Base-by-base conservation (phyloP, 2,797 vertebrate genomes). In the Lepilemur ruficaudatus region DNA sequence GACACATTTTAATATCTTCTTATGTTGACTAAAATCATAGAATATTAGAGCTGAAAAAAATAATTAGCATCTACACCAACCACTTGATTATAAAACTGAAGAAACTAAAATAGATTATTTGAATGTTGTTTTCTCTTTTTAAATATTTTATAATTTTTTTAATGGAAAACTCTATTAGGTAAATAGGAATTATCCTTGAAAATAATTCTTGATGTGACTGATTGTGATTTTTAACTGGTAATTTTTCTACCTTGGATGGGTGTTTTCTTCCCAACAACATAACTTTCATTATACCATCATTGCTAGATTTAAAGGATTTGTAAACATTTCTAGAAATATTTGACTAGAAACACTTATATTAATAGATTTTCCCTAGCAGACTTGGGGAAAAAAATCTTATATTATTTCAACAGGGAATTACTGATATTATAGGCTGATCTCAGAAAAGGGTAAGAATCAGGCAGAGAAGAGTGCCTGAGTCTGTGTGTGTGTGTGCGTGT, bases 141-240 rank as follows among this genome's bases (percentile, higher is more conserved):
- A 92, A 91, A 48, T 82, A 93, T 94, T 97, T 96, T 97, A 75
- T 88, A 95, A 69, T 87, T 92, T 96, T 50, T 97, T 90, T 92
- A 90, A 92, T 93, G 82, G 52, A 46, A 89, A 97, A 94, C n/a
- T 5, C 59, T 97, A 61, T 50, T 30, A 80, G 57, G 61, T 76
- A 86, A 95, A 67, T 83, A 61, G 76, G 92, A 97, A 89, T 91
- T 81, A 86, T 72, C 67, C 52, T 94, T 93, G 76, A 85, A 94
- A 96, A 55, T 93, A 80, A 73, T 94, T 96, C 94, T 96, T 84
- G 9, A 94, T 78, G 76, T 93, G 52, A 55, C 7, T 55, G 52
- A 57, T 90, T 88, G 72, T 87, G 76, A 88, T 85, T 97, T 97
- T 84, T 97, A 93, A 87, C 46, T 78, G 43, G 22, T 88, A 43